A percentile compares a stretch with the other conserved stretches of the same genome.
These are phyloP conservation scores for honey bee (Apis mellifera) DNA, from an alignment of 1,140 invertebrate genomes.

Conservation along the genomic window Amel_HAv3.1 CM009944.2:3045501-3046000, in stretches of 20 bases:
- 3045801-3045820: neutral
- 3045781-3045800: neutral
- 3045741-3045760: constrained; percentile 8
- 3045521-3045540: too few species aligned
- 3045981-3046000: neutral
- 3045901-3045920: neutral
- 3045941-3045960: neutral
- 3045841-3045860: constrained; percentile 8
- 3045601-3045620: neutral
- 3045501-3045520: too few species aligned
- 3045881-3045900: constrained; percentile 43
- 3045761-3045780: neutral
- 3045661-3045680: neutral
- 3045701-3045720: neutral
- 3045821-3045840: neutral
- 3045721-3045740: neutral
- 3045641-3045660: neutral
- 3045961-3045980: too few species aligned
- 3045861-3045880: constrained; percentile 10
- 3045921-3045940: constrained; percentile 1
- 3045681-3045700: neutral
- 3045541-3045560: too few species aligned
- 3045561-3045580: too few species aligned
- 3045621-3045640: neutral
- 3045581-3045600: too few species aligned